Percentiles rank a stretch among this genome's conserved stretches.
Conservation (phyloP, 2,113 vertebrate species). For the Sinosuthora webbiana region DNA sequence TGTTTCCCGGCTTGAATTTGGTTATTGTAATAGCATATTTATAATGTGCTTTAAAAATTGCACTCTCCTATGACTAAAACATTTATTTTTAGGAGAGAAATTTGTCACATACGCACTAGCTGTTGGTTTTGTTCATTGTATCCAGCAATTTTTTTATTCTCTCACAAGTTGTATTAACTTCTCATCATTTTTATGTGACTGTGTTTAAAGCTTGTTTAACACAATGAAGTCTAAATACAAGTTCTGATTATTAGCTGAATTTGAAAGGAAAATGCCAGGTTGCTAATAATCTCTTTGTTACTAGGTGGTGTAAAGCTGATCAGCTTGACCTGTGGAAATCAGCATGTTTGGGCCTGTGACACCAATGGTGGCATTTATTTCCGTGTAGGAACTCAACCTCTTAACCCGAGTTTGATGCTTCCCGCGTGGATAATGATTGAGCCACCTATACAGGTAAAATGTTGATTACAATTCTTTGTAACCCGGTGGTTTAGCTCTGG, state of each 20-base stretch:
- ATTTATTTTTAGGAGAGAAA: not conserved
- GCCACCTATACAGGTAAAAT: slow-evolving; percentile 85
- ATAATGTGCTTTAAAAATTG: not conserved
- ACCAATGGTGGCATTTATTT: slow-evolving; percentile 89
- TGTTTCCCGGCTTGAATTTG: not conserved
- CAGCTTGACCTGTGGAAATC: slow-evolving; percentile 89
- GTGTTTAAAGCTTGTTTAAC: not conserved
- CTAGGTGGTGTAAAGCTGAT: slow-evolving; percentile 84
- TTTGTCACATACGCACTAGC: not conserved
- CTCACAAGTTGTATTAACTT: not conserved
- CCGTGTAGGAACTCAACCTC: slow-evolving; percentile 93
- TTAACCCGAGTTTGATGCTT: slow-evolving; percentile 97
- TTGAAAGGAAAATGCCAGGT: not conserved
- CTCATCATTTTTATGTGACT: not conserved
- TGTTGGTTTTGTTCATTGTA: not conserved
- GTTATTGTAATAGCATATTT: not conserved
- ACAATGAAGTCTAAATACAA: not conserved
- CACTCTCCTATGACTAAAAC: not conserved
- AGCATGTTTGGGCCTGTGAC: slow-evolving; percentile 96
- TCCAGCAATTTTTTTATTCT: not conserved
- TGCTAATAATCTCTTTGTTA: not conserved
- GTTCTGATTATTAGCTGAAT: not conserved
- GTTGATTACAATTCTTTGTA: not conserved
- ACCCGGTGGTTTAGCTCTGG: not conserved
- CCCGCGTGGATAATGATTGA: slow-evolving; percentile 97